Evolutionary conservation across 2,888 invertebrate species (phyloP).

Genomic region (Rotaria macrura): DNA sequence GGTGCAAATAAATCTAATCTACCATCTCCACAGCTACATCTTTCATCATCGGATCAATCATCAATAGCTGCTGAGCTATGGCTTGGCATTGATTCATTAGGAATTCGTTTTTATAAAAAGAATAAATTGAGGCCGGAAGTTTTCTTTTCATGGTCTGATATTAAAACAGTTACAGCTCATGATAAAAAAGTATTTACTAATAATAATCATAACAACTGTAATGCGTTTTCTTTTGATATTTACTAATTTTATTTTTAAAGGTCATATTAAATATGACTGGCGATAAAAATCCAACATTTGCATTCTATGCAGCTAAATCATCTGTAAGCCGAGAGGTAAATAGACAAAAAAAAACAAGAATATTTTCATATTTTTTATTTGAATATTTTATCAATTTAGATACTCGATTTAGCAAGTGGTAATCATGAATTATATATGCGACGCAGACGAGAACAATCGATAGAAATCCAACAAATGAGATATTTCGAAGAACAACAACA

Average conservation of each 20-base stretch:
- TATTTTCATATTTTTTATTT: not conserved
- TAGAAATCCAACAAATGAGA: conserved; percentile 35
- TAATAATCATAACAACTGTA: not conserved
- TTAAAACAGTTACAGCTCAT: conserved; percentile 85
- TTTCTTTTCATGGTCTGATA: conserved; percentile 91
- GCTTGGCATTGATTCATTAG: conserved; percentile 16
- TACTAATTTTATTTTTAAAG: not conserved
- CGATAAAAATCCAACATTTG: not conserved
- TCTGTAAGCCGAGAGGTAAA: conserved; percentile 6
- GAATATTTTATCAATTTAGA: not conserved
- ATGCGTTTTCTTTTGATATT: not conserved
- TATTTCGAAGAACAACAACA: conserved; percentile 14
- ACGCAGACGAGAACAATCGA: conserved; percentile 28
- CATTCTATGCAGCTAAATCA: not conserved
- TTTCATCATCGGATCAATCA: not conserved
- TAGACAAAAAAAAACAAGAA: not conserved
- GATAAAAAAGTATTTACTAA: conserved; percentile 66
- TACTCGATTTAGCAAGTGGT: conserved; percentile 31
- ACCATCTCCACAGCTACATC: conserved; percentile 49
- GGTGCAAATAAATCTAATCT: not conserved
- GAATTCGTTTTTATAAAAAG: conserved; percentile 19
- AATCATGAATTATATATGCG: conserved; percentile 34
- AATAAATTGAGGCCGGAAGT: conserved; percentile 69
- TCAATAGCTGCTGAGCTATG: conserved; percentile 22
- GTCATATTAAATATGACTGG: not conserved